These are phyloP conservation scores for Dendrocopos noguchii DNA, from an alignment of 2,113 vertebrate genomes.

Conservation along the genomic window DNA sequence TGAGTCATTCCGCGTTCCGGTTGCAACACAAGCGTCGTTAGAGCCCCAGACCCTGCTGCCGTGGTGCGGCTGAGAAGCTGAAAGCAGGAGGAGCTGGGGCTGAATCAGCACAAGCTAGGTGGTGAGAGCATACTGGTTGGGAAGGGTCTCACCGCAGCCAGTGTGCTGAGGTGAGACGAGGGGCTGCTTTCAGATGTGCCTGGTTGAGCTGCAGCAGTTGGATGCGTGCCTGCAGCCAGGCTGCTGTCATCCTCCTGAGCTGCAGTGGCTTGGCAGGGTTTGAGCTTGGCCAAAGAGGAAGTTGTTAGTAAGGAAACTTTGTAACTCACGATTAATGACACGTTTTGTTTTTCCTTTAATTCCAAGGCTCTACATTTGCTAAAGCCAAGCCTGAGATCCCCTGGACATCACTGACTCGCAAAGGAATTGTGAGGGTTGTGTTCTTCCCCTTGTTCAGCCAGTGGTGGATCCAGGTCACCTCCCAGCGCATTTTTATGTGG, in stretches of 20 bases:
- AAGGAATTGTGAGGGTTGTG: slow-evolving; percentile 93
- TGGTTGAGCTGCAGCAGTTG: accelerated
- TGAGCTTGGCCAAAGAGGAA: background rate
- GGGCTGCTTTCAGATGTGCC: accelerated
- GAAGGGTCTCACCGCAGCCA: background rate
- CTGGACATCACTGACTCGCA: slow-evolving; percentile 92
- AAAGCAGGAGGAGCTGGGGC: accelerated
- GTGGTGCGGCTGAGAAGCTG: accelerated
- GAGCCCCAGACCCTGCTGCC: no score
- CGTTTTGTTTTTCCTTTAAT: background rate
- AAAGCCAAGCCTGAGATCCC: slow-evolving; percentile 97
- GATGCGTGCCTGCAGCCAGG: accelerated
- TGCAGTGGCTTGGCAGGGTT: background rate
- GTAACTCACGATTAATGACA: background rate
- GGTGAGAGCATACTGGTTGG: accelerated
- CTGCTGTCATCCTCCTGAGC: background rate
- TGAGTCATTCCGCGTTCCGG: accelerated
- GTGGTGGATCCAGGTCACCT: slow-evolving; percentile 99
- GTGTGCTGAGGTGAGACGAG: accelerated
- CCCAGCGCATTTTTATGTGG: slow-evolving; percentile 86
- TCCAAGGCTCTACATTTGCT: slow-evolving; percentile 94
- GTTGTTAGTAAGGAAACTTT: accelerated
- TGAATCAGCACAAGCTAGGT: background rate
- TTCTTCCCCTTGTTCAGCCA: slow-evolving; percentile 93
- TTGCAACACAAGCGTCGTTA: background rate